These are phyloP conservation scores for Brachyalestes nurse DNA, from an alignment of 2,797 vertebrate species.

Conservation along the genomic window DNA sequence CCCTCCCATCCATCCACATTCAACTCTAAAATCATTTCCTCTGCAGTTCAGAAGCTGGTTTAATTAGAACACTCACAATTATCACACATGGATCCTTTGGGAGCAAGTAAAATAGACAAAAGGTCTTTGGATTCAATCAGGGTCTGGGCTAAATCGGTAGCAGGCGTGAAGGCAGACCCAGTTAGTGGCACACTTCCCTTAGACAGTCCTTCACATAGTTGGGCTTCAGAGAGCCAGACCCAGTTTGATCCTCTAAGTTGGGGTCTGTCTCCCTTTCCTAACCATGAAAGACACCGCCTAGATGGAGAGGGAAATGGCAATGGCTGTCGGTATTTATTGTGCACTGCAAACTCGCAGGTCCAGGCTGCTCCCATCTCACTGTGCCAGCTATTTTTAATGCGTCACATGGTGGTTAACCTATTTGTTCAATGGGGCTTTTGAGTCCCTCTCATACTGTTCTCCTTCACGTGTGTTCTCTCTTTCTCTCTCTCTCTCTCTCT, in stretches of 20 bases:
- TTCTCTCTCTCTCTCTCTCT: neutral
- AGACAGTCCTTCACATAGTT: conserved; percentile 10
- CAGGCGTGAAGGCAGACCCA: conserved; percentile 59
- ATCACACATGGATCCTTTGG: conserved; percentile 69
- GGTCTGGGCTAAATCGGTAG: conserved; percentile 58
- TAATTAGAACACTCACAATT: conserved; percentile 80
- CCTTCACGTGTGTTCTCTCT: conserved; percentile 1
- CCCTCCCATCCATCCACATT: conserved; percentile 5
- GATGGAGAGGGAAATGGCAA: conserved; percentile 26
- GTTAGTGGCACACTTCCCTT: conserved; percentile 55
- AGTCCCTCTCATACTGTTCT: conserved; percentile 26
- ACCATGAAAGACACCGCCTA: conserved; percentile 10
- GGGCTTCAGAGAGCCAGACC: conserved; percentile 45
- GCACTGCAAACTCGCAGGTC: conserved; percentile 33
- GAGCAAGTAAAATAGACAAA: conserved; percentile 75
- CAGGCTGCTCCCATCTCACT: conserved; percentile 42
- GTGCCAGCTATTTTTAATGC: conserved; percentile 53
- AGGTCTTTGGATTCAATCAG: conserved; percentile 58
- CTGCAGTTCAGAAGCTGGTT: conserved; percentile 69
- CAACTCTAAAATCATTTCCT: conserved; percentile 48
- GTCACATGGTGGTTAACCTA: conserved; percentile 53
- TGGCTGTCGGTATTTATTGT: conserved; percentile 36
- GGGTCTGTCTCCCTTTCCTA: conserved; percentile 18
- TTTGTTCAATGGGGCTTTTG: conserved; percentile 40
- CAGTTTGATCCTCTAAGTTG: conserved; percentile 36